These are phyloP conservation scores for Pachymerium ferrugineum DNA, from an alignment of 2,888 invertebrate species.

Conservation along the genomic window DNA sequence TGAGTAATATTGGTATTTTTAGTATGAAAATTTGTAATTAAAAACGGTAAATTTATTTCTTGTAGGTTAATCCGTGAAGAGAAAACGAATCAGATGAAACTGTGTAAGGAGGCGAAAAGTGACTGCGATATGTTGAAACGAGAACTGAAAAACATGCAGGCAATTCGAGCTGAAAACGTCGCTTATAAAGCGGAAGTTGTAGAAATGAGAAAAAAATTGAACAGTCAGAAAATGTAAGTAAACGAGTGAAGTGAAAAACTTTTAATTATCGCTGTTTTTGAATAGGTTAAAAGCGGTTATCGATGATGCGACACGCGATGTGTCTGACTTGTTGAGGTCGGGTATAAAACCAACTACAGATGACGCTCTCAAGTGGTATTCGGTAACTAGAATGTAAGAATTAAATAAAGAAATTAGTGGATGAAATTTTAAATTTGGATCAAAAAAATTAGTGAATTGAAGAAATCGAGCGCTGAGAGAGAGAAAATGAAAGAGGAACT, in stretches of 20 bases:
- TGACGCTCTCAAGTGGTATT: not conserved
- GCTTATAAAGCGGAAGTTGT: not conserved
- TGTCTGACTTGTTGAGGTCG: not conserved
- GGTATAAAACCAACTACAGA: not conserved
- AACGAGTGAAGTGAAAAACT: not conserved
- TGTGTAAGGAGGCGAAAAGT: not conserved
- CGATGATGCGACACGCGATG: not conserved
- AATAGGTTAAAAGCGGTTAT: not conserved
- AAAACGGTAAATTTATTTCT: no score
- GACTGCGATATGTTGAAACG: not conserved
- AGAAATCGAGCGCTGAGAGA: not conserved
- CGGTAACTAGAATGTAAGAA: not conserved
- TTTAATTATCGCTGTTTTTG: not conserved
- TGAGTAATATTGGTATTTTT: no score
- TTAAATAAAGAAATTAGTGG: no score
- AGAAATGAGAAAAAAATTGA: not conserved
- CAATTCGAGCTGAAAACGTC: not conserved
- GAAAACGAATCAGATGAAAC: no score
- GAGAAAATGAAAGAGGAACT: not conserved
- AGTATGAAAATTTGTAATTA: no score
- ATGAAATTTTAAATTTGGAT: not conserved
- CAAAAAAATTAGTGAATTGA: not conserved
- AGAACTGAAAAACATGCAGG: not conserved
- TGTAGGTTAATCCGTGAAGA: no score
- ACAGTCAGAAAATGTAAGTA: not conserved